A percentile compares a stretch with the other conserved stretches of the same genome.
Evolutionary conservation across 1,140 invertebrate species (phyloP).

Genomic region (Ceratina japonica): DNA sequence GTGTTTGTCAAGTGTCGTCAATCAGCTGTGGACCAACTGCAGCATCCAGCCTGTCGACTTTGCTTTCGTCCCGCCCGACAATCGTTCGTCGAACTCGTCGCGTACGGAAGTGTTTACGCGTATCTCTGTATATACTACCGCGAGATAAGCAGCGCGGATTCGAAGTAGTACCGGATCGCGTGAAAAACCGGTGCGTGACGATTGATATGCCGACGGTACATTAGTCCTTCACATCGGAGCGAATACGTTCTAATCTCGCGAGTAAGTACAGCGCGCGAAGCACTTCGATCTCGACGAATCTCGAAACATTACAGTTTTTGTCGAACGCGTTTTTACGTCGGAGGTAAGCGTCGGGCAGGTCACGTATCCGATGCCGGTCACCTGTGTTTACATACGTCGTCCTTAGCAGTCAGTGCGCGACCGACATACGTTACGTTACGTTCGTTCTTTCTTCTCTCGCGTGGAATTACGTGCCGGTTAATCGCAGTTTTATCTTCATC

Average conservation of each 20-base stretch:
- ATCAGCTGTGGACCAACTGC: conserved; percentile 43
- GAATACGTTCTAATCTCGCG: too few species aligned
- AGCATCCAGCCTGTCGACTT: conserved; percentile 15
- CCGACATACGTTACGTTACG: not conserved
- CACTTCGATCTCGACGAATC: too few species aligned
- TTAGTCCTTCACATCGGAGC: too few species aligned
- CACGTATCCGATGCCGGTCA: too few species aligned
- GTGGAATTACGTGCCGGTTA: not conserved
- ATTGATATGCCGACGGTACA: too few species aligned
- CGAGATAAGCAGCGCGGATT: not conserved
- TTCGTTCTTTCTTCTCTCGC: not conserved
- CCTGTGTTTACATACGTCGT: too few species aligned
- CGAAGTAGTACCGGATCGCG: too few species aligned
- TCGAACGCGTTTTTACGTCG: too few species aligned
- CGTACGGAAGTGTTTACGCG: not conserved
- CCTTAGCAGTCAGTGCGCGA: not conserved
- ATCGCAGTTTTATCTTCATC: not conserved
- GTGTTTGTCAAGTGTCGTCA: conserved; percentile 38
- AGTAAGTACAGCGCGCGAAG: too few species aligned
- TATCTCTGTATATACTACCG: not conserved
- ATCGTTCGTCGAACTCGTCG: conserved; percentile 12
- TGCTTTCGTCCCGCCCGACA: conserved; percentile 30
- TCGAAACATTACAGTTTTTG: too few species aligned
- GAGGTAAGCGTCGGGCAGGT: too few species aligned
- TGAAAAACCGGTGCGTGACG: too few species aligned